Percentiles rank a stretch among this genome's conserved stretches.
These are phyloP conservation scores for Meandrina meandrites DNA, from an alignment of 92 coral and sea anemone genomes.

Conservation along the genomic window DNA sequence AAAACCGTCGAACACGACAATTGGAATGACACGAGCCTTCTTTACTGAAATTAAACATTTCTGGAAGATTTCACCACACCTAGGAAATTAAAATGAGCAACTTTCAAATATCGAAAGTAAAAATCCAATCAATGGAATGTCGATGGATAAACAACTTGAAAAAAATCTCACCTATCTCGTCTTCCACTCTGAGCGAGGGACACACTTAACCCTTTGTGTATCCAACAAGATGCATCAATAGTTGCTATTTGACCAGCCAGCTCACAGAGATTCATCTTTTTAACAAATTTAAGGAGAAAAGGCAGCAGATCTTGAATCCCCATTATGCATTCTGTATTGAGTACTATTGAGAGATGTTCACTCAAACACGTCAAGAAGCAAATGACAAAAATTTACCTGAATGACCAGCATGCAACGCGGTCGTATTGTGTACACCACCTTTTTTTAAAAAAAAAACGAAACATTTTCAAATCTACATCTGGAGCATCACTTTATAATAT, in stretches of 20 bases:
- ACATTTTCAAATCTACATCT: no score
- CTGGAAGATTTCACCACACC: no score
- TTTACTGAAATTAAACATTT: constrained; percentile 7
- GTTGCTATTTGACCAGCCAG: constrained; percentile 42
- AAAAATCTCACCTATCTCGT: constrained; percentile 44
- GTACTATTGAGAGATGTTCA: neutral
- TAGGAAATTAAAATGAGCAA: no score
- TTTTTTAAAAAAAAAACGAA: no score
- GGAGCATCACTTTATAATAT: no score
- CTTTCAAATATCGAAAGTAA: no score
- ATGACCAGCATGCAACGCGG: neutral
- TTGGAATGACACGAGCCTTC: constrained; percentile 33
- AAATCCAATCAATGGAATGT: no score
- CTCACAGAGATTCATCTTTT: constrained; percentile 10
- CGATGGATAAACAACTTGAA: neutral
- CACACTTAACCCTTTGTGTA: constrained; percentile 45
- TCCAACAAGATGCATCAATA: constrained; percentile 64
- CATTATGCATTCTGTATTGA: constrained; percentile 29
- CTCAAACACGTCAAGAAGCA: neutral
- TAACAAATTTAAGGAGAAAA: constrained; percentile 23
- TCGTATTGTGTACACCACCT: neutral
- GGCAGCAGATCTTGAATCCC: constrained; percentile 41
- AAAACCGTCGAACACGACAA: constrained; percentile 63
- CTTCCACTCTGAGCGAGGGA: constrained; percentile 13
- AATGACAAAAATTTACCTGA: neutral